Evolutionary conservation across 2,797 vertebrate genomes (phyloP), one percentile per base, ranked within the genome.

Genomic region (Mallotus villosus): DNA sequence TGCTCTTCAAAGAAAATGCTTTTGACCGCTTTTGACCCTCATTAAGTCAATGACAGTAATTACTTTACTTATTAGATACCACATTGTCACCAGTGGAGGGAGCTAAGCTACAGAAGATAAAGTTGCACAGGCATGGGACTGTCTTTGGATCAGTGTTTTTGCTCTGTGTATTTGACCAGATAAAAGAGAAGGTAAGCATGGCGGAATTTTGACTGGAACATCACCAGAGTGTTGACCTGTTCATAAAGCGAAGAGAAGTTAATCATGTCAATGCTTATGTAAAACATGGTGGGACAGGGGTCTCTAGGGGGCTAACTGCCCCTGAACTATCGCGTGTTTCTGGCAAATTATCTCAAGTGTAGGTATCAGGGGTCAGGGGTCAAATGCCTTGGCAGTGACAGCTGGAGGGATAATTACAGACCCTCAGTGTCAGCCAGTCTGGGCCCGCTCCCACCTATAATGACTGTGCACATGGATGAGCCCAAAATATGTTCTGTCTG

Each of bases 391-490:
- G 29, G 64, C 67, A 81, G 78, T 77, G 84, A 89, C 82, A 87
- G 81, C 86, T 85, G 78, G 77, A 77, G 77, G 80, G 81, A 77
- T 85, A 79, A 88, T 87, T 85, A 81, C 49, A 88, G 78, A 67
- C 73, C 21, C 78, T 64, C 59, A 61, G 67, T 24, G 71, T 70
- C 68, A 72, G 67, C 80, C 73, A 84, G 89, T 81, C 76, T 24
- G 65, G 73, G 74, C 87, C 83, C 19, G 77, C 70, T 77, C 53
- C 69, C 76, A 77, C 46, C 21, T 70, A 49, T 16, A 17, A 70
- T 34, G 62, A 78, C 67, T 73, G 22, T 67, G 46, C 64, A 62
- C 55, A 37, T 22, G 29, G 37, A 12, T 61, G 41, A 51, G 24
- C 70, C 67, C 53, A 49, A 21, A 55, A 14, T 65, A 72, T 49